phyloP scores from a whole-genome alignment of 2,888 invertebrate genomes.

The Tetragnatha montana region DNA sequence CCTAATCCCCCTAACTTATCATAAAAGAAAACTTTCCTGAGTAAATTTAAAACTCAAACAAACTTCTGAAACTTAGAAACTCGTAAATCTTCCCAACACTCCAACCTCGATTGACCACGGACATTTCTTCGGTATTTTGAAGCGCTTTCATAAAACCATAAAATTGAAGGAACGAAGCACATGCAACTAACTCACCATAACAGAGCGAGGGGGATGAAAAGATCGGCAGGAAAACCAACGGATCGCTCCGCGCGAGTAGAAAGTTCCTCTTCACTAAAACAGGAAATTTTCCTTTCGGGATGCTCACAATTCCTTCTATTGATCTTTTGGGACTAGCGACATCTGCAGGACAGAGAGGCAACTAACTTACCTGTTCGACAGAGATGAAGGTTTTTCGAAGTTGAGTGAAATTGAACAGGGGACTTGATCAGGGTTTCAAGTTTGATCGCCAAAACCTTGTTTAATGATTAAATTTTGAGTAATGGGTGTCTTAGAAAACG shows the following conservation, averaged over 20 bases:
- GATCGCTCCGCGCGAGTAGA: slow-evolving; percentile 19
- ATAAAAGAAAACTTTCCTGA: background rate
- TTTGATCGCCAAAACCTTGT: too few species aligned
- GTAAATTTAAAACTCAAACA: background rate
- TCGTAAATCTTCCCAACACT: background rate
- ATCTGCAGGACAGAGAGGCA: slow-evolving; percentile 26
- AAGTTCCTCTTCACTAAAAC: slow-evolving; percentile 51
- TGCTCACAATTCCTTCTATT: slow-evolving; percentile 48
- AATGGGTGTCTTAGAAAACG: too few species aligned
- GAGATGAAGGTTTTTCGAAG: too few species aligned
- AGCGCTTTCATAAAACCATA: background rate
- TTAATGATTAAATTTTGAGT: too few species aligned
- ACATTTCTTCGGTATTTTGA: too few species aligned
- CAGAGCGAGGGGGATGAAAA: background rate
- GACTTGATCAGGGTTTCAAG: too few species aligned
- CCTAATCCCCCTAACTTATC: background rate
- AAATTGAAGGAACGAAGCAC: background rate
- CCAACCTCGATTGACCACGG: too few species aligned
- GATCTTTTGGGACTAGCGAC: slow-evolving; percentile 63
- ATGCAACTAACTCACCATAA: slow-evolving; percentile 16
- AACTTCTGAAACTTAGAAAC: background rate
- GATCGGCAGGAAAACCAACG: background rate
- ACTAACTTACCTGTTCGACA: background rate
- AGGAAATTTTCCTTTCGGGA: slow-evolving; percentile 50
- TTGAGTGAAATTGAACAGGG: too few species aligned